Percentiles rank a stretch among this genome's conserved stretches.
These are phyloP conservation scores for Cephalopachus bancanus DNA, from an alignment of 2,797 vertebrate genomes.

Conservation along the genomic window DNA sequence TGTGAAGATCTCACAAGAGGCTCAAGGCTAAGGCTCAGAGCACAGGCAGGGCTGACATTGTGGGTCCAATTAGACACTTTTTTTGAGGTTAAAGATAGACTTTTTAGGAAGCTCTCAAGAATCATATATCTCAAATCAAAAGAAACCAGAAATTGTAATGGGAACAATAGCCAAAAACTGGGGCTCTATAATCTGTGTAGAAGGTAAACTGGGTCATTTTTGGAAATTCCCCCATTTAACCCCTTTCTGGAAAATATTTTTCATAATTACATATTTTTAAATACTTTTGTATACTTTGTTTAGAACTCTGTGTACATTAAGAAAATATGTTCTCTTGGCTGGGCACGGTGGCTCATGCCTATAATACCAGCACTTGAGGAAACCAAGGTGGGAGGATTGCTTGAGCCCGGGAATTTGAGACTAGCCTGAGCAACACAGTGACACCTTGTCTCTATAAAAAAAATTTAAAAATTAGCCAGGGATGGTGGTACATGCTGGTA, in stretches of 20 bases:
- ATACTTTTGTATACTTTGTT: neutral
- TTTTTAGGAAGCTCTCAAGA: neutral
- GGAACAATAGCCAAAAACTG: neutral
- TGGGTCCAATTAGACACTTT: neutral
- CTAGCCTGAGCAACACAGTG: neutral
- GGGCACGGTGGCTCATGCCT: neutral
- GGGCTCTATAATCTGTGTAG: neutral
- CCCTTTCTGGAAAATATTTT: conserved; percentile 1
- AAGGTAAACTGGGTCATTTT: conserved; percentile 32
- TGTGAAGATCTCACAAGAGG: neutral
- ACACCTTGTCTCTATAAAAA: neutral
- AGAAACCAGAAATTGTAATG: neutral
- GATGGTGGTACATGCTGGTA: neutral
- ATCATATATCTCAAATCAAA: neutral
- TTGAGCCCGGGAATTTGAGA: neutral
- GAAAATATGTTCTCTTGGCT: neutral
- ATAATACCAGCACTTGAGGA: neutral
- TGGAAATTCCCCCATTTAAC: conserved; percentile 34
- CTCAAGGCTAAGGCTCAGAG: neutral
- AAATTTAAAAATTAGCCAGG: neutral
- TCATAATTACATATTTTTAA: conserved; percentile 12
- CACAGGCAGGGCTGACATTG: neutral
- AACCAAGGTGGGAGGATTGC: neutral
- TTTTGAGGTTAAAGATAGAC: neutral
- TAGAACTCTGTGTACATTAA: neutral